Base-by-base conservation (phyloP, 2,888 invertebrate genomes). In the Portevinia maculata region DNA sequence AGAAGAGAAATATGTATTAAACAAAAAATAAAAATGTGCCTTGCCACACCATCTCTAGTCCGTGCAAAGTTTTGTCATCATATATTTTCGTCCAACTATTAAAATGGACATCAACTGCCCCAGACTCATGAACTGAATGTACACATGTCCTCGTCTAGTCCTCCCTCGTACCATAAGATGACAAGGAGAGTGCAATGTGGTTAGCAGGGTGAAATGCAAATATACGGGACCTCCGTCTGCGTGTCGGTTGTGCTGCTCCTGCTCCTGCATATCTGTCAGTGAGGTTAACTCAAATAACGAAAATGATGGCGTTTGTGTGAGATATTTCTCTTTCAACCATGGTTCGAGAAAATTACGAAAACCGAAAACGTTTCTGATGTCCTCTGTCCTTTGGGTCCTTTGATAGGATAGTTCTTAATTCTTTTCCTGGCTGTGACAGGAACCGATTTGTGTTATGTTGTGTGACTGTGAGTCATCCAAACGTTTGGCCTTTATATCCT, bases 221-320 rank as follows among this genome's bases (percentile, higher is more conserved):
- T 1, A 71, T 65, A 59, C 44, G 24, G 59, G 46, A 32, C 44
- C 21, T 8, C 30, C 17, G 52, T 17, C 8, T 9, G 24, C 41
- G 32, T 15, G 15, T 28, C 24, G 6, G 24, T 13, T 9, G 17
- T 21, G 34, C 46, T 41, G 7, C 6, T 73, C 65, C 73, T 53
- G 15, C 24, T 60, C 73, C 79, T 59, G 57, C 64, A 46, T 62
- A 46, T 59, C 65, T 79, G 65, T 73, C 65, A 48, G 46, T 39
- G 32, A 65, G 60, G 59, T 67, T 73, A 59, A 65, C 65, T 71
- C 65, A 53, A 79, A 65, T 59, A 59, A 79, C 52, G 59, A 65
- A 65, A 60, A 44, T 60, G 73, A 65, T 60, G 53, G 39, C 13
- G 53, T 64, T 34, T 52, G 57, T 37, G 62, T 37, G 62, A 46